Percentiles rank a stretch among this genome's conserved stretches.
These are phyloP conservation scores for Melanerpes aurifrons DNA, from an alignment of 2,113 vertebrate species.

Conservation along the genomic window DNA sequence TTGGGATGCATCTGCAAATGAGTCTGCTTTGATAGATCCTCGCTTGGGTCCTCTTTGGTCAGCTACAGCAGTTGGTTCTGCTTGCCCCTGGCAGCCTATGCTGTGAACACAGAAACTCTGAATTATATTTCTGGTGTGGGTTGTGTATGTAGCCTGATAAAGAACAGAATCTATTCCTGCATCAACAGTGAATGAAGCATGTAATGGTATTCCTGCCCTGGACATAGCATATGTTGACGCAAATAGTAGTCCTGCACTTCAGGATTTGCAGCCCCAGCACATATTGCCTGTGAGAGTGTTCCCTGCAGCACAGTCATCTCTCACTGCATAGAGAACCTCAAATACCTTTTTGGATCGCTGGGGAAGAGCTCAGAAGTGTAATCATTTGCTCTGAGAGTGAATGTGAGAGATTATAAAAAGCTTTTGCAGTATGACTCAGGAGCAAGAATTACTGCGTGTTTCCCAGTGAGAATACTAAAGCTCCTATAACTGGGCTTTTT, in stretches of 20 bases:
- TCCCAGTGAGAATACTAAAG: conserved; percentile 14
- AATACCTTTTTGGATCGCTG: conserved; percentile 17
- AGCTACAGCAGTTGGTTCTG: neutral
- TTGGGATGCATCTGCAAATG: neutral
- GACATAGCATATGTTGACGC: neutral
- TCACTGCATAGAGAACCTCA: conserved; percentile 9
- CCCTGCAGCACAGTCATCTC: neutral
- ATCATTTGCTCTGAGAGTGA: conserved; percentile 14
- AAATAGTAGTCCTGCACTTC: neutral
- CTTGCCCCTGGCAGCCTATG: neutral
- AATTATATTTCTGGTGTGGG: neutral
- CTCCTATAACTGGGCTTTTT: neutral
- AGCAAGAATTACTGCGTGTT: neutral
- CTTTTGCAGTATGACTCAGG: conserved; percentile 28
- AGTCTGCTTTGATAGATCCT: neutral
- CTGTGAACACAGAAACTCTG: neutral
- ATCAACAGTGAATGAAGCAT: neutral
- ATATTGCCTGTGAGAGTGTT: conserved; percentile 2
- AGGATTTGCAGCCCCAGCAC: conserved; percentile 12
- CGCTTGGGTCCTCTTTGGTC: neutral
- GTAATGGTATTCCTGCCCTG: neutral
- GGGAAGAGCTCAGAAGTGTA: conserved; percentile 14
- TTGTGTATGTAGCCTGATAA: neutral
- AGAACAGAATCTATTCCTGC: neutral
- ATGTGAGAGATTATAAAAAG: conserved; percentile 37